phyloP scores from a whole-genome alignment of 92 coral and sea anemone species.

The Ricordea florida region DNA sequence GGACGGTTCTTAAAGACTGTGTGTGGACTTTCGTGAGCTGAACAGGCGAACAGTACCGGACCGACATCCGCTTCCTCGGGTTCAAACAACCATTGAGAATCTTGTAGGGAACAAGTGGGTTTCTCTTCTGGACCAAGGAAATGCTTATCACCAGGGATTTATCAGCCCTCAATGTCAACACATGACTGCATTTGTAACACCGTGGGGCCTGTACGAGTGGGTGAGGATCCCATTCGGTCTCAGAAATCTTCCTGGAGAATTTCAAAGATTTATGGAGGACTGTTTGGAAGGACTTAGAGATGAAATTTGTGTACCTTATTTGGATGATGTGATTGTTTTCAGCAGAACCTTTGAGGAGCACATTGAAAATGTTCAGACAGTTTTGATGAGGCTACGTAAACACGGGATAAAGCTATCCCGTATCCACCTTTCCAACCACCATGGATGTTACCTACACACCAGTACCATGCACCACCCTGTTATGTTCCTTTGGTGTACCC shows the following conservation, averaged over 20 bases:
- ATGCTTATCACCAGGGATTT: constrained; percentile 40
- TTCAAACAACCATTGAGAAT: constrained; percentile 50
- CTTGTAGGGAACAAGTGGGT: constrained; percentile 50
- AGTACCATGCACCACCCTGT: no score
- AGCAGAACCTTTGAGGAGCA: no score
- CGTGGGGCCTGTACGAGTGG: no score
- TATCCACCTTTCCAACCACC: no score
- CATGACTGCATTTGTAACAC: constrained; percentile 12
- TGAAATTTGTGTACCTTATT: constrained; percentile 26
- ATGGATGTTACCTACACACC: no score
- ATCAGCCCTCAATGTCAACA: constrained; percentile 17
- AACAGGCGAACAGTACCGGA: constrained; percentile 18
- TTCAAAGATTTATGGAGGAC: constrained; percentile 46
- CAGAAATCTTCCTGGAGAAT: neutral
- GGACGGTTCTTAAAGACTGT: neutral
- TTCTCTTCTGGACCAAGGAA: constrained; percentile 28
- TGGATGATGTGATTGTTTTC: constrained; percentile 30
- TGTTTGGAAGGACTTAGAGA: constrained; percentile 41
- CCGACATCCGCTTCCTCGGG: constrained; percentile 40
- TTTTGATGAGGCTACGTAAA: neutral
- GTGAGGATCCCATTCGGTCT: constrained; percentile 17
- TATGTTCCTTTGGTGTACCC: no score
- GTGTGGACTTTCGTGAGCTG: constrained; percentile 2
- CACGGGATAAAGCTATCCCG: constrained; percentile 7
- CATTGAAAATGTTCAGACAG: neutral